Evolutionary conservation across 2,888 invertebrate genomes (phyloP).

Genomic region (Drosophila villosipedis): DNA sequence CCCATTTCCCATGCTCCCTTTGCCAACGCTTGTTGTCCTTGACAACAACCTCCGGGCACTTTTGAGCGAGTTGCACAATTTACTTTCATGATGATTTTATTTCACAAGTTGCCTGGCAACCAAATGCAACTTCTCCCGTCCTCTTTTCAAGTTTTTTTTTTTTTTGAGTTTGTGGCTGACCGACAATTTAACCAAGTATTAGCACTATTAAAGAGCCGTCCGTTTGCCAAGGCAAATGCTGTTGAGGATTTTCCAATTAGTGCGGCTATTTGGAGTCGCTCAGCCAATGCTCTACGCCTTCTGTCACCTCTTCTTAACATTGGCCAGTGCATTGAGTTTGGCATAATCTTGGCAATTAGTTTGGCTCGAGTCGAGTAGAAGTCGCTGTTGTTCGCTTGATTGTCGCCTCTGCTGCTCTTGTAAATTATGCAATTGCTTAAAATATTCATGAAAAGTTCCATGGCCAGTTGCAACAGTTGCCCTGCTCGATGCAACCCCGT

Average conservation of each 20-base stretch:
- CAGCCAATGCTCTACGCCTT: not conserved
- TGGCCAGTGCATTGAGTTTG: slow-evolving; percentile 28
- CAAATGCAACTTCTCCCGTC: slow-evolving; percentile 9
- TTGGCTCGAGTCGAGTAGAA: slow-evolving; percentile 24
- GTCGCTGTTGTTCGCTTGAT: slow-evolving; percentile 8
- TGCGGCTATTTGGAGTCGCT: slow-evolving; percentile 43
- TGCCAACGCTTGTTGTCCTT: slow-evolving; percentile 24
- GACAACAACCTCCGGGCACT: slow-evolving; percentile 42
- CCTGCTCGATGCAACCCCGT: not conserved
- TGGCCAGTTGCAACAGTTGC: slow-evolving; percentile 45
- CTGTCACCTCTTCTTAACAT: not conserved
- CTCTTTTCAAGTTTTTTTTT: slow-evolving; percentile 30
- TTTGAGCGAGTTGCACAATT: slow-evolving; percentile 62
- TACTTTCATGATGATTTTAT: slow-evolving; percentile 71
- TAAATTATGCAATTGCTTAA: slow-evolving; percentile 53
- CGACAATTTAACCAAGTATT: slow-evolving; percentile 55
- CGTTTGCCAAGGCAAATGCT: slow-evolving; percentile 17
- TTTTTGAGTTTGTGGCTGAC: slow-evolving; percentile 22
- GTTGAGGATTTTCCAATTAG: slow-evolving; percentile 67
- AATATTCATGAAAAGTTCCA: slow-evolving; percentile 56
- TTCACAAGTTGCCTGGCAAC: slow-evolving; percentile 35
- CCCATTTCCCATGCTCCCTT: slow-evolving; percentile 5
- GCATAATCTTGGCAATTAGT: slow-evolving; percentile 52
- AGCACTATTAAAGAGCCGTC: slow-evolving; percentile 49
- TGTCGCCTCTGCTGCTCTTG: slow-evolving; percentile 27